Conservation (phyloP, 2,113 vertebrate species). For the Protobothrops mucrosquamatus region DNA sequence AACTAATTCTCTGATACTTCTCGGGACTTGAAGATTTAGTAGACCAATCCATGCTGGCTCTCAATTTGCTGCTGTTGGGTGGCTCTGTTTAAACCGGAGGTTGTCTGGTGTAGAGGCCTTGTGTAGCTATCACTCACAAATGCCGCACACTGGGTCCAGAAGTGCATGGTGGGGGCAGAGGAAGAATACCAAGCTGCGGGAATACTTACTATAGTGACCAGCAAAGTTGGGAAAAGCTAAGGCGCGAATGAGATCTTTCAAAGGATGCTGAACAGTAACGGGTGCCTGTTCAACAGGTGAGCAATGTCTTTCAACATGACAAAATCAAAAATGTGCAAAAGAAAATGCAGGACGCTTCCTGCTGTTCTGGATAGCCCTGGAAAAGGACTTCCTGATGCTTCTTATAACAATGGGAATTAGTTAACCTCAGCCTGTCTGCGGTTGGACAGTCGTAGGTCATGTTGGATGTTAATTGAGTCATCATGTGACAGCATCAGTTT, state of each 20-base stretch:
- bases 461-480: background rate
- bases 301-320: background rate
- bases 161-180: too few species aligned
- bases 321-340: background rate
- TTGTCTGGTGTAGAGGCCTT: background rate
- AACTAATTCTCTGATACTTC: slow-evolving; percentile 59
- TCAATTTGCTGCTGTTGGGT: background rate
- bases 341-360: too few species aligned
- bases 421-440: too few species aligned
- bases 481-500: background rate
- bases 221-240: background rate
- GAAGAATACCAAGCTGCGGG: background rate
- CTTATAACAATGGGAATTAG: background rate
- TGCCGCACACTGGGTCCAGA: background rate
- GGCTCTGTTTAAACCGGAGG: background rate
- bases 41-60: background rate
- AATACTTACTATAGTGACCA: background rate
- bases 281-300: background rate
- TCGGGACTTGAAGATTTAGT: slow-evolving; percentile 52
- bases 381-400: background rate
- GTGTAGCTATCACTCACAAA: background rate
- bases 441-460: background rate
- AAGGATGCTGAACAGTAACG: too few species aligned
- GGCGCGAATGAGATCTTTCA: background rate
- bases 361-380: background rate